A percentile compares a stretch with the other conserved stretches of the same genome.
Evolutionary conservation across 2,888 invertebrate genomes (phyloP).

Genomic region (Sturmia bella): DNA sequence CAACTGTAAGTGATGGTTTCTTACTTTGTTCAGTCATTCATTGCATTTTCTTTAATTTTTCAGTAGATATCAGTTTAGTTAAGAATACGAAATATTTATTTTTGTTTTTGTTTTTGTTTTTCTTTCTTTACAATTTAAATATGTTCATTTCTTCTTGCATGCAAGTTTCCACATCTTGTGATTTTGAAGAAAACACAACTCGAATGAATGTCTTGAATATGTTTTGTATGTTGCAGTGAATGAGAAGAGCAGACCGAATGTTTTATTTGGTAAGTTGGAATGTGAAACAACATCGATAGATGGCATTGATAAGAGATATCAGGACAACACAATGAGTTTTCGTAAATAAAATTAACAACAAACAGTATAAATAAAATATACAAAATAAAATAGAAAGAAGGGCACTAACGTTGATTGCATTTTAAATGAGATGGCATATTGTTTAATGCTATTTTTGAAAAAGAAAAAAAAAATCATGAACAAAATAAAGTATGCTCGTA

Average conservation of each 20-base stretch:
- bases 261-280: conserved; percentile 43
- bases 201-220: conserved; percentile 38
- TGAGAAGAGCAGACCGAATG: neutral
- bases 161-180: conserved; percentile 27
- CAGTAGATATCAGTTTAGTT: conserved; percentile 29
- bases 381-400: conserved; percentile 49
- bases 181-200: conserved; percentile 39
- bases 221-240: conserved; percentile 14
- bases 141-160: conserved; percentile 23
- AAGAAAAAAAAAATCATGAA: conserved; percentile 35
- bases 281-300: conserved; percentile 60
- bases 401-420: conserved; percentile 69
- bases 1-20: neutral
- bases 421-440: conserved; percentile 67
- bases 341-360: conserved; percentile 58
- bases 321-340: conserved; percentile 60
- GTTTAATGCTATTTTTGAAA: conserved; percentile 56
- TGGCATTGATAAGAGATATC: conserved; percentile 69
- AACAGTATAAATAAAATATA: conserved; percentile 26
- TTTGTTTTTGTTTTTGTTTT: no score
- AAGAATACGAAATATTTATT: conserved; percentile 39
- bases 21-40: conserved; percentile 23
- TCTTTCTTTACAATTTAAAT: conserved; percentile 45
- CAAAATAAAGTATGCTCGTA: conserved; percentile 15
- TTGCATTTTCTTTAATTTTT: conserved; percentile 11